A percentile compares a stretch with the other conserved stretches of the same genome.
Conservation (phyloP, 2,888 invertebrate genomes). For the Drosophila parthenogenetica region DNA sequence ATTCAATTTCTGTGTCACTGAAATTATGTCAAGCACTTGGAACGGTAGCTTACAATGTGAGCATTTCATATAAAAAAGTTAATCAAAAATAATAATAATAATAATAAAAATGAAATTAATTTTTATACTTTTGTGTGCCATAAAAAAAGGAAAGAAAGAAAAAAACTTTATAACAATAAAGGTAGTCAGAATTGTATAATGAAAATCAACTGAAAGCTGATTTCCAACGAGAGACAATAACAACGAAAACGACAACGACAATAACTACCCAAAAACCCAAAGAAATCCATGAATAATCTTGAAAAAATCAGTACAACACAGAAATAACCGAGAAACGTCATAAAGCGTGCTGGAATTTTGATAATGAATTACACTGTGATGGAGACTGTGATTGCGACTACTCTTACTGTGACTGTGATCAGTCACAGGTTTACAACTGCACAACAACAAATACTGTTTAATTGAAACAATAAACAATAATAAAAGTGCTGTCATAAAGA, state of each 20-base stretch:
- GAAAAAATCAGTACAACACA: conserved; percentile 46
- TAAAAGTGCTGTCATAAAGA: conserved; percentile 64
- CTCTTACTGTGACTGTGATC: conserved; percentile 42
- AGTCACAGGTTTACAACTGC: conserved; percentile 44
- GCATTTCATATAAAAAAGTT: conserved; percentile 32
- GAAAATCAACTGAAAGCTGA: conserved; percentile 77
- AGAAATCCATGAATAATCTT: conserved; percentile 73
- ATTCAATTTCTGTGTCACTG: conserved; percentile 60
- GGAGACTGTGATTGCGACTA: conserved; percentile 24
- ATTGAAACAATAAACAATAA: conserved; percentile 68
- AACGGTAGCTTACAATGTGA: conserved; percentile 70
- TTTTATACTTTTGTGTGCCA: conserved; percentile 52
- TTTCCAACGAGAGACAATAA: conserved; percentile 72
- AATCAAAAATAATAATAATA: conserved; percentile 36
- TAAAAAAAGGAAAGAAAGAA: conserved; percentile 44
- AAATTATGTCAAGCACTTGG: conserved; percentile 73
- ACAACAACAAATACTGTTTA: conserved; percentile 53
- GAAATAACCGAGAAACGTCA: conserved; percentile 61
- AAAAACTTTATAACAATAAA: conserved; percentile 25
- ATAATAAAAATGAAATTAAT: conserved; percentile 62
- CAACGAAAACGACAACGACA: conserved; percentile 18
- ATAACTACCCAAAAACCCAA: conserved; percentile 33
- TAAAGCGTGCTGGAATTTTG: conserved; percentile 77
- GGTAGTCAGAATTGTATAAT: conserved; percentile 59
- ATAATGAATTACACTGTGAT: conserved; percentile 59